Evolutionary conservation across 2,113 vertebrate species (phyloP).

Genomic region (Hemichromis elongatus): DNA sequence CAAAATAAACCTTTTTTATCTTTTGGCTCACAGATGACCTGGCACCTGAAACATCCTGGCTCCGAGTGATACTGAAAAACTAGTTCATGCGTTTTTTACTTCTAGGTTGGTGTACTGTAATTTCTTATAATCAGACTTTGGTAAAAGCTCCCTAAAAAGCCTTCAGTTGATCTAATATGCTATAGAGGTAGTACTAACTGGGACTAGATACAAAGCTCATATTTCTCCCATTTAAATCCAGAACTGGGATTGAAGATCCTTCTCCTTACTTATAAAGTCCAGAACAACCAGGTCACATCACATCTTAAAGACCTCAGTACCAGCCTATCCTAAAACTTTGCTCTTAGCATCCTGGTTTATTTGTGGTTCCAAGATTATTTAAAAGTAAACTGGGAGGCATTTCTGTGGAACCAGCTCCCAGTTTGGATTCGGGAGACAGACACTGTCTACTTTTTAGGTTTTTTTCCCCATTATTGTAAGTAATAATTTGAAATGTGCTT

Average conservation of each 20-base stretch:
- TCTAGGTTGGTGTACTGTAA: background rate
- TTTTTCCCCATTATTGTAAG: accelerated
- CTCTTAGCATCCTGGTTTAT: background rate
- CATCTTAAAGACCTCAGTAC: background rate
- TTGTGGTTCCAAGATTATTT: background rate
- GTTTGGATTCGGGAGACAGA: background rate
- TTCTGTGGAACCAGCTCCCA: background rate
- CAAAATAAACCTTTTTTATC: too few species aligned
- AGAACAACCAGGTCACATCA: background rate
- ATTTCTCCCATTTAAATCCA: background rate
- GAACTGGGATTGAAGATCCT: background rate
- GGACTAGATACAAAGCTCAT: background rate
- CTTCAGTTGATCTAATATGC: background rate
- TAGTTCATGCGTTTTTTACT: background rate
- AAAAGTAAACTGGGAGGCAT: background rate
- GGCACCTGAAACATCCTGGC: background rate
- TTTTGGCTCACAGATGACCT: background rate
- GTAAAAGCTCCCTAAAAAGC: background rate
- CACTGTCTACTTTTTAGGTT: background rate
- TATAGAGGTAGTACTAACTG: background rate
- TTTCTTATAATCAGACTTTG: background rate
- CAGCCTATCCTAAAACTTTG: background rate
- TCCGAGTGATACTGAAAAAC: background rate
- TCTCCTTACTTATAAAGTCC: background rate
- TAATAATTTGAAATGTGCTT: background rate